Evolutionary conservation across 2,113 vertebrate genomes (phyloP), one percentile per base, ranked within the genome.

Genomic region (Echinops telfairi): DNA sequence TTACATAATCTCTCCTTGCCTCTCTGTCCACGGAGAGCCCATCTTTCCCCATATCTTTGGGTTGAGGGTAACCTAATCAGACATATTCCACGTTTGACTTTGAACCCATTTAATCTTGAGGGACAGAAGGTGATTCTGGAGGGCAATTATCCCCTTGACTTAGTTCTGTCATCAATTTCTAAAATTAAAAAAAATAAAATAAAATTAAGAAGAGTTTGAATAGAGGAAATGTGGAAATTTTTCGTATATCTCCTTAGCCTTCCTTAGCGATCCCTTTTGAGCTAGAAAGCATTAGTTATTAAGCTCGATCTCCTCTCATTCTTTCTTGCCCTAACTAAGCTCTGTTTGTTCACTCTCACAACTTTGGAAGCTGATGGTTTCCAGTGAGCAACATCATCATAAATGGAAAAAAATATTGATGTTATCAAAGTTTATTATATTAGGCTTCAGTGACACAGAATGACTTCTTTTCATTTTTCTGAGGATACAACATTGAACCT

Each of bases 321-420:
- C 36, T 96, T 92, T 90, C 60, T 87, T 91, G 96, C 76, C 40
- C 57, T 75, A 86, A 95, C 94, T 92, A 77, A 97, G 96, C 93
- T 83, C 91, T 97, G 97, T 98, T 96, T 97, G 96, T 97, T 96
- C 94, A 90, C 96, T 88, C 94, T 97, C 95, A 97, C 93, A 92
- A 89, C 92, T 92, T 94, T 95, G 1, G 0, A 71, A 88, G 92
- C 86, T 89, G 47, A 53, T 53, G 47, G 47, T 53, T 53, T 53
- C 47, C 47, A 53, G 47, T 53, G 12, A 53, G 47, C 47, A 53
- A 53, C 47, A 53, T 53, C 12, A 53, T 53, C 47, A 53, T 53
- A 53, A 53, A 53, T 12, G 47, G 47, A 11, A 53, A 53, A 47
- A 53, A 53, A 53, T 10, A 53, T 53, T 12, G 47, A 6, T 53